These are phyloP conservation scores for Pavo muticus DNA, from an alignment of 2,113 vertebrate genomes.

Conservation along the genomic window DNA sequence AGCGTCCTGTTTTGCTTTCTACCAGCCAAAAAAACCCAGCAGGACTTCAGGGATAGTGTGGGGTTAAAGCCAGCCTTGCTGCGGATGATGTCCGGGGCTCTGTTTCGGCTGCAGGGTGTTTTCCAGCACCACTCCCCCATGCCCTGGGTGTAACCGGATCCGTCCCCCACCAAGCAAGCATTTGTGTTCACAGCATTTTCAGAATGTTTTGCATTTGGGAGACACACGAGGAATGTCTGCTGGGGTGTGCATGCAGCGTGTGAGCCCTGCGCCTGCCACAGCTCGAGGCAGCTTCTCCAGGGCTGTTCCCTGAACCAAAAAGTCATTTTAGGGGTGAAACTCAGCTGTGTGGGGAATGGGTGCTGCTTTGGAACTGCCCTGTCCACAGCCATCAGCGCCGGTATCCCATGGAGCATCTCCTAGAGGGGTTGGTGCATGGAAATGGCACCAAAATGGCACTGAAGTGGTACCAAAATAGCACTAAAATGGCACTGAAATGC, in stretches of 20 bases:
- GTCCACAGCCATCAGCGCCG: rapidly evolving
- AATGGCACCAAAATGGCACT: background rate
- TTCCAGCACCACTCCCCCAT: background rate
- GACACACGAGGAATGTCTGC: conserved; percentile 6
- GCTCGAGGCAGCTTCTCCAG: background rate
- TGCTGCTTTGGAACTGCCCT: rapidly evolving
- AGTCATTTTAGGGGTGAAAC: rapidly evolving
- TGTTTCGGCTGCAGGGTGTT: background rate
- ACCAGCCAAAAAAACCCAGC: rapidly evolving
- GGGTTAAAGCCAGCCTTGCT: background rate
- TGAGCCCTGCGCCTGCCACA: background rate
- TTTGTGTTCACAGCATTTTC: conserved; percentile 23
- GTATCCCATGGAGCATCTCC: background rate
- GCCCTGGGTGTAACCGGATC: background rate
- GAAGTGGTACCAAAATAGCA: background rate
- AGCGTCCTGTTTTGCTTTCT: background rate
- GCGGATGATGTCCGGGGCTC: background rate
- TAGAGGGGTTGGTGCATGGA: background rate
- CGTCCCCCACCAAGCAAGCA: rapidly evolving
- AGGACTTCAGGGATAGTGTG: rapidly evolving
- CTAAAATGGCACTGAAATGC: no score
- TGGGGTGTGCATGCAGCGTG: background rate
- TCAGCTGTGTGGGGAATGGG: background rate
- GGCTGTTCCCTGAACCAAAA: background rate
- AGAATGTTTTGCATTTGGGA: conserved; percentile 24